Percentiles rank a stretch among this genome's conserved stretches.
These are phyloP conservation scores for Daboia siamensis DNA, from an alignment of 2,113 vertebrate genomes.

Conservation along the genomic window DNA sequence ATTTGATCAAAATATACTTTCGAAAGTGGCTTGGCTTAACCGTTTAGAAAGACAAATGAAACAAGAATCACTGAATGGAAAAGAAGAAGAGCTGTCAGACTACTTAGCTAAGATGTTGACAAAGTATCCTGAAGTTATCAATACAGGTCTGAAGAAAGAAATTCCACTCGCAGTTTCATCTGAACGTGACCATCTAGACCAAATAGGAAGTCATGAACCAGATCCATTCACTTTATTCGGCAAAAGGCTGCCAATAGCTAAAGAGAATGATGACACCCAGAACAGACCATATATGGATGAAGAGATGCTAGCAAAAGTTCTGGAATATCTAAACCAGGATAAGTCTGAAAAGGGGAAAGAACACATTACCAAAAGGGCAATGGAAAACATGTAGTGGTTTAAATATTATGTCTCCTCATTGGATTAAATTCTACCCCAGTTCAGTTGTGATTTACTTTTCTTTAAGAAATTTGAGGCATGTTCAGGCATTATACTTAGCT, in stretches of 20 bases:
- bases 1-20: constrained; percentile 62
- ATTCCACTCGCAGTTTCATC: constrained; percentile 64
- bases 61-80: constrained; percentile 74
- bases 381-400: constrained; percentile 76
- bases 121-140: constrained; percentile 77
- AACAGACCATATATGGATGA: constrained; percentile 77
- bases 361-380: constrained; percentile 75
- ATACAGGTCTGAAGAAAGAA: constrained; percentile 69
- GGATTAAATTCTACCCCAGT: constrained; percentile 67
- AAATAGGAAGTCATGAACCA: constrained; percentile 70
- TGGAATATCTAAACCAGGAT: constrained; percentile 86
- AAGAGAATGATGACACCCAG: constrained; percentile 58
- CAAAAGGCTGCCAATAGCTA: constrained; percentile 68
- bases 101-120: constrained; percentile 83
- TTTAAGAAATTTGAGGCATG: constrained; percentile 48
- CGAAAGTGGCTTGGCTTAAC: constrained; percentile 66
- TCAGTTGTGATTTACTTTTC: constrained; percentile 65
- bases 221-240: constrained; percentile 60
- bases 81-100: constrained; percentile 82
- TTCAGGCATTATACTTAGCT: constrained; percentile 20
- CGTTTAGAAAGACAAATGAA: constrained; percentile 70
- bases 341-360: constrained; percentile 77
- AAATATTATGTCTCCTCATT: constrained; percentile 58
- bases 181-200: constrained; percentile 71
- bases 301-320: constrained; percentile 82